Percentiles rank a stretch among this genome's conserved stretches.
phyloP scores from a whole-genome alignment of 37 sponge, comb jelly and placozoan species.

The Lycopodina hypogea region DNA sequence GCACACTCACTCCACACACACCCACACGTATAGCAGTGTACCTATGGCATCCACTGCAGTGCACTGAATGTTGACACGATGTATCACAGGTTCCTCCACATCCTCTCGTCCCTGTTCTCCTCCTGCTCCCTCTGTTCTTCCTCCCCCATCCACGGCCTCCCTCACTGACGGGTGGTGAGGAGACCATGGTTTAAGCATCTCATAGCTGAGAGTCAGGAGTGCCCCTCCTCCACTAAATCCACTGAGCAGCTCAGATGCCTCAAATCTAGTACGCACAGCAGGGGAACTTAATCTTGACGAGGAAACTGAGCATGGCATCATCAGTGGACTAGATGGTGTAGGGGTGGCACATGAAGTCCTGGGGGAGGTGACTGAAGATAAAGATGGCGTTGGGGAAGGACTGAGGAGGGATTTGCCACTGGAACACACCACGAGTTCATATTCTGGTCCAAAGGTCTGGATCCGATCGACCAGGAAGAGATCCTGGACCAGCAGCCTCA shows the following conservation, averaged over 20 bases:
- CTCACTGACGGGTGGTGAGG: slow-evolving; percentile 40
- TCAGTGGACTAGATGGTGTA: background rate
- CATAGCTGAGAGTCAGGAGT: slow-evolving; percentile 38
- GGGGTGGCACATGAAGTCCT: background rate
- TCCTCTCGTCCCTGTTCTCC: background rate
- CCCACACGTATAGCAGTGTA: background rate
- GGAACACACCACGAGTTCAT: slow-evolving; percentile 75
- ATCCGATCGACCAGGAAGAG: slow-evolving; percentile 72
- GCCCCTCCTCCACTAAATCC: background rate
- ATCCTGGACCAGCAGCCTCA: slow-evolving; percentile 61
- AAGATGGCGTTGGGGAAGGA: background rate
- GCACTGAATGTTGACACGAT: slow-evolving; percentile 33
- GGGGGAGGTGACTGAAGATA: background rate
- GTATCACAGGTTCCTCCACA: slow-evolving; percentile 32
- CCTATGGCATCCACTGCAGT: slow-evolving; percentile 60
- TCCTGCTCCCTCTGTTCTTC: background rate
- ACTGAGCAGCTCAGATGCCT: background rate
- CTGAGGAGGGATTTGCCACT: slow-evolving; percentile 23
- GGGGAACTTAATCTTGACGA: background rate
- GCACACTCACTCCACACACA: too few species aligned
- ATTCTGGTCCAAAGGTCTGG: slow-evolving; percentile 83
- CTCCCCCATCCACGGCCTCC: slow-evolving; percentile 15
- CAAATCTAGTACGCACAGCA: too few species aligned
- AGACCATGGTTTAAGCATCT: slow-evolving; percentile 15
- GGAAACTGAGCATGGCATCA: background rate